Evolutionary conservation across 2,888 invertebrate species (phyloP).

Genomic region (Tenthredo scrophulariae): DNA sequence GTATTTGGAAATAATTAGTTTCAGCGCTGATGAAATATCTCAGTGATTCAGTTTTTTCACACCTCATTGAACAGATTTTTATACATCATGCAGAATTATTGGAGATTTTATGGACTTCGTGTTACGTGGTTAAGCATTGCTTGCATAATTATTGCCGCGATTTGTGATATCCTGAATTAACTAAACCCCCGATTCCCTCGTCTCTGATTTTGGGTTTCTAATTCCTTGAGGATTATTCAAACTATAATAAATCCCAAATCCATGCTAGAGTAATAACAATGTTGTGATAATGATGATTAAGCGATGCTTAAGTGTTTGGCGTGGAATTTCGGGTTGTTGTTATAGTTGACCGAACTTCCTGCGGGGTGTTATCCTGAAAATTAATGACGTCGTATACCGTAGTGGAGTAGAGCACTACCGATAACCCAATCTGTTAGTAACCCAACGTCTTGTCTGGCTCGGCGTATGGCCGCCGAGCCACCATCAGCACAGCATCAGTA

Average conservation of each 20-base stretch:
- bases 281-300: neutral
- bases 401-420: conserved; percentile 40
- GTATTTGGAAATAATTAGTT: no score
- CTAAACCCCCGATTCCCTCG: no score
- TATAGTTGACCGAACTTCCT: conserved; percentile 9
- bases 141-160: no score
- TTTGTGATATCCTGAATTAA: no score
- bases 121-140: no score
- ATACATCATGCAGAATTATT: no score
- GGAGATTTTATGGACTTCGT: no score
- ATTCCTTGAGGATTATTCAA: neutral
- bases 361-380: conserved; percentile 34
- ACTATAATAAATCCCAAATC: neutral
- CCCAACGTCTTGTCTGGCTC: conserved; percentile 5
- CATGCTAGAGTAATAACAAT: neutral
- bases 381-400: conserved; percentile 46
- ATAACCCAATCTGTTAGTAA: conserved; percentile 51
- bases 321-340: neutral
- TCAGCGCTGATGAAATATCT: no score
- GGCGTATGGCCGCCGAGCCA: conserved; percentile 29
- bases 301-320: neutral
- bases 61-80: no score
- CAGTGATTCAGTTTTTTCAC: no score
- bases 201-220: neutral
- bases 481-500: neutral